Base-by-base conservation (phyloP, 2,888 invertebrate species). In the Ophion ellenae region DNA sequence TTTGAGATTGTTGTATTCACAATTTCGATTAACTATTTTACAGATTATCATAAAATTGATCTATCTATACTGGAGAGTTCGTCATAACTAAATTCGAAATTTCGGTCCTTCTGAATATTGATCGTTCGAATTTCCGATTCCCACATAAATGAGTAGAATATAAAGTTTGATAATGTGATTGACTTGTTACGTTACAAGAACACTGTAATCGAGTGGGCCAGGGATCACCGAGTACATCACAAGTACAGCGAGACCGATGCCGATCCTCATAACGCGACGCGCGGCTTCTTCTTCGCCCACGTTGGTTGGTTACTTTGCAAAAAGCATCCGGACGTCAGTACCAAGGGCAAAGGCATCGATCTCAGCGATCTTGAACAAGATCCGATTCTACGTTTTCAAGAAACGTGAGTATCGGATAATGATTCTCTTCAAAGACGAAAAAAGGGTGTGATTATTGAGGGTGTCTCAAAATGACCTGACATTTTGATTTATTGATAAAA, bases 251-350 rank as follows among this genome's bases (percentile, higher is more conserved):
- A 99, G 93, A 99, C 98, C 0, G 97, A 98, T 93, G 98, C 98
- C 0, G 98, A 99, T 94, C 98, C 98, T 0, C 98, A 99, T 94
- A 98, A 98, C 93, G 98, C 98, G 2, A 97, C 94, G 76, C 95
- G 98, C 40, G 99, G 99, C 11, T 98, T 99, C 95, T 99, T 99
- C 96, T 99, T 99, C 95, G 96, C 99, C 0, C 99, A 99, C 94
- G 96, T 99, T 90, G 99, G 99, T 84, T 99, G 99, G 99, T 95
- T 99, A 86, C 94, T 99, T 81, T 97, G 97, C 90, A 96, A 96
- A 90, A 99, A 99, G 94, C 99, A 99, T 93, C 98, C 98, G 0
- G 97, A 98, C 87, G 97, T 99, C 61, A 97, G 96, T 92, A 95
- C 95, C 86, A 98, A 98, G 94, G 99, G 99, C 91, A 97, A 97